phyloP scores from a whole-genome alignment of 2,113 vertebrate genomes.

The Tylochromis polylepis region DNA sequence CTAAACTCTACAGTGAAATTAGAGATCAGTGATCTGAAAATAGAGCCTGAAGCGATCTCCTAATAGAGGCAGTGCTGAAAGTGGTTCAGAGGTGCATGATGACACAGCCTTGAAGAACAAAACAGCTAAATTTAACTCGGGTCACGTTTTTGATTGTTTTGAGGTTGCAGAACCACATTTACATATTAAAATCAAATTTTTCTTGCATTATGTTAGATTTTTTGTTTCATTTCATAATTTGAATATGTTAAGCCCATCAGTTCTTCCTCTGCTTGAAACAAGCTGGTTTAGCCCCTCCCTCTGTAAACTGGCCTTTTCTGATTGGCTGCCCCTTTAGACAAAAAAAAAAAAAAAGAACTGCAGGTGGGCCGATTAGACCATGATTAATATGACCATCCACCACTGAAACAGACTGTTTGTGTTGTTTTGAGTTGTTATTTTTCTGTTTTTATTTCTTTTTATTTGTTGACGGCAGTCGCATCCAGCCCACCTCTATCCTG shows the following conservation, averaged over 20 bases:
- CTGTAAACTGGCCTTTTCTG: not conserved
- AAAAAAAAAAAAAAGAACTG: not conserved
- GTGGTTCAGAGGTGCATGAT: not conserved
- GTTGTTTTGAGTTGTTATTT: not conserved
- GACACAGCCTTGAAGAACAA: not conserved
- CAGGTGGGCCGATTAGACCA: not conserved
- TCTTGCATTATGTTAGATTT: not conserved
- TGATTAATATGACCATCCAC: not conserved
- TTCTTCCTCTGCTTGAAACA: not conserved
- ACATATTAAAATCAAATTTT: not conserved
- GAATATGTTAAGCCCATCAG: fast-evolving
- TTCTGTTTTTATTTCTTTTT: not conserved
- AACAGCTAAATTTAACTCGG: not conserved
- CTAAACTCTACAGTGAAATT: not conserved
- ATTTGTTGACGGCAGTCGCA: constrained; percentile 59
- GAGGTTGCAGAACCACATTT: not conserved
- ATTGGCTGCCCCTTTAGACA: not conserved
- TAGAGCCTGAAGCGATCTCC: not conserved
- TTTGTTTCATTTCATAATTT: fast-evolving
- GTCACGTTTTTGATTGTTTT: not conserved
- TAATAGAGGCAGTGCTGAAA: not conserved
- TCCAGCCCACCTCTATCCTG: constrained; percentile 77
- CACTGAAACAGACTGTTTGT: not conserved
- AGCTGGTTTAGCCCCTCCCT: not conserved
- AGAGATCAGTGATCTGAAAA: not conserved